Base-by-base conservation (phyloP, 2,113 vertebrate genomes). In the Podarcis cretensis region DNA sequence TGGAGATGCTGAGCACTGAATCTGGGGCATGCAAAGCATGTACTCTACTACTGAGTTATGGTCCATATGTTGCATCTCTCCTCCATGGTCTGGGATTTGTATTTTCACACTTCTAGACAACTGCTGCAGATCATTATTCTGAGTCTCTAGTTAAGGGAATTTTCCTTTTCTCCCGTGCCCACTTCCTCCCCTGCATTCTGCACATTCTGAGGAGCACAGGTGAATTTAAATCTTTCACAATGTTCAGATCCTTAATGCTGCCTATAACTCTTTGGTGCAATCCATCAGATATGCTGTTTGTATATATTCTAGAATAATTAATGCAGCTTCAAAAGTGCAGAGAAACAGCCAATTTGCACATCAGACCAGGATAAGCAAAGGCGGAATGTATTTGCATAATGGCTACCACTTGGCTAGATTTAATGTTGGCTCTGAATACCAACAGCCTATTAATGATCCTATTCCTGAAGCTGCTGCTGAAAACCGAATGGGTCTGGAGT, bases 401-500 rank as follows among this genome's bases (percentile, higher is more conserved):
- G 86, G 65, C 66, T 63, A 88, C 66, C 77, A 68, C 87, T 91
- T 90, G 91, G 81, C 59, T 91, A 88, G 92, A 91, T 75, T 91
- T 92, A 86, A 84, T 66, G 8, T 82, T 94, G 90, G 75, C 66
- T 94, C 83, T 91, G 78, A 43, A 76, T 69, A 92, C 81, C 89
- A 94, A 90, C 83, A 88, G 77, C 87, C 89, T 76, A 83, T 86
- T 93, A 93, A 93, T 89, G 66, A 90, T 73, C 3, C 1, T 80
- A 81, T 73, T 89, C 77, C 87, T 94, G 78, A 90, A 90, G 89
- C 85, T 5, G 82, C 21, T 65, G 74, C 71, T 43, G 63, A 79
- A 83, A 92, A 92, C 65, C 48, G 88, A 88, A 6, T 87, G 32
- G 2, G 5, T 90, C 89, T 88, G 86, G 71, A 88, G 78, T 76